These are phyloP conservation scores for Phenganax marumi DNA, from an alignment of 92 coral and sea anemone genomes.

Conservation along the genomic window DNA sequence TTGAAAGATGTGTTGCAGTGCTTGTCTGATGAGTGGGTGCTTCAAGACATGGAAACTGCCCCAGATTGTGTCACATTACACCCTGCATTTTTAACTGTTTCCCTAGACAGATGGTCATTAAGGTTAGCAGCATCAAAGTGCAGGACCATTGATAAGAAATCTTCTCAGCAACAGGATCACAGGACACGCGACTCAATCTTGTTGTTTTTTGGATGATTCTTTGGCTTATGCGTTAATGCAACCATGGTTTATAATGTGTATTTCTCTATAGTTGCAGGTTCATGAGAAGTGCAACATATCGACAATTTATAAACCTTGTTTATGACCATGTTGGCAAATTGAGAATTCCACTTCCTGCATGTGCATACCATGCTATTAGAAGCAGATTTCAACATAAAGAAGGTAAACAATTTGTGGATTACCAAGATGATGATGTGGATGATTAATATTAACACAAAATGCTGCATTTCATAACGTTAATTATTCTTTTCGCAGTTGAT, in stretches of 20 bases:
- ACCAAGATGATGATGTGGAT: no score
- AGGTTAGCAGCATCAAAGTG: background rate
- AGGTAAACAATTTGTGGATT: background rate
- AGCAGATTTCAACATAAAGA: constrained; percentile 3
- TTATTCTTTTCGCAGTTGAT: no score
- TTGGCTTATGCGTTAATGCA: no score
- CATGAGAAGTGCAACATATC: constrained; percentile 8
- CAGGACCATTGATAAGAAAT: constrained; percentile 8
- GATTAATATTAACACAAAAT: no score
- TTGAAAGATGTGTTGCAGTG: constrained; percentile 5
- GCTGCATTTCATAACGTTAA: no score
- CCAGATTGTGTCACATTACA: constrained; percentile 17
- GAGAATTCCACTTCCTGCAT: background rate
- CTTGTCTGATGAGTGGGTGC: constrained; percentile 22
- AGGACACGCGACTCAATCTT: no score
- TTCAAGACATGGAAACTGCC: constrained; percentile 18
- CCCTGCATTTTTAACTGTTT: constrained; percentile 1
- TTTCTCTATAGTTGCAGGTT: background rate
- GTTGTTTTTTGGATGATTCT: background rate
- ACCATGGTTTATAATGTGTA: background rate
- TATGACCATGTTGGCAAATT: constrained; percentile 1
- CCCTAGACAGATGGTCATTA: constrained; percentile 24
- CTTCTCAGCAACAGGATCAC: constrained; percentile 10
- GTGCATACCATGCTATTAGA: constrained; percentile 2
- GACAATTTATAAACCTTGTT: background rate